Conservation (phyloP, 2,113 vertebrate species). For the Vidua chalybeata region DNA sequence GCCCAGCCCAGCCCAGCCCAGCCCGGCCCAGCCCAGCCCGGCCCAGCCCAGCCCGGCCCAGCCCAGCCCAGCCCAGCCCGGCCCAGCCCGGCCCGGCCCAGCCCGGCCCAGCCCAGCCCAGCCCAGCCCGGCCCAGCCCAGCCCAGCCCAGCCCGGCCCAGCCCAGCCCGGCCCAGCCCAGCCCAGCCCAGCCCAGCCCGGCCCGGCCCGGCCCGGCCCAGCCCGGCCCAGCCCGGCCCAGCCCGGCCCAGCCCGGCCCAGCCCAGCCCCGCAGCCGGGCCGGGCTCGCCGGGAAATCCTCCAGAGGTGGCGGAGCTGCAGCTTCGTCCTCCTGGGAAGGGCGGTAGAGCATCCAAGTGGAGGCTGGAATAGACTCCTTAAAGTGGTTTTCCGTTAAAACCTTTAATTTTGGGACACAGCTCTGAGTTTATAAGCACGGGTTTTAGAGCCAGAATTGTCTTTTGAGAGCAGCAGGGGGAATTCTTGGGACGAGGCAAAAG, state of each 20-base stretch:
- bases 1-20: too few relatives aligned
- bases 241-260: not conserved
- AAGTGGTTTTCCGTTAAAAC: not conserved
- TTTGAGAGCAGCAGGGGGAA: not conserved
- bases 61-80: too few relatives aligned
- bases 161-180: not conserved
- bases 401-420: not conserved
- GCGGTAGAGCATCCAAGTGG: not conserved
- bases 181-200: not conserved
- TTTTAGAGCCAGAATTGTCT: not conserved
- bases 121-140: too few relatives aligned
- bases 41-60: not conserved
- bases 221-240: not conserved
- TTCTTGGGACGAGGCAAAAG: fast-evolving
- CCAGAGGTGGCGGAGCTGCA: fast-evolving
- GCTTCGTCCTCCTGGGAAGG: not conserved
- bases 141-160: too few relatives aligned
- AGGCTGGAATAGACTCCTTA: not conserved
- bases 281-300: not conserved
- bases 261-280: not conserved
- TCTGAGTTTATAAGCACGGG: not conserved
- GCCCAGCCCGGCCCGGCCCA: too few relatives aligned
- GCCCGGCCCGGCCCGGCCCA: not conserved
- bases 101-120: too few relatives aligned
- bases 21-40: too few relatives aligned